A percentile compares a stretch with the other conserved stretches of the same genome.
phyloP scores from a whole-genome alignment of 2,113 vertebrate species.

The Merops nubicus region DNA sequence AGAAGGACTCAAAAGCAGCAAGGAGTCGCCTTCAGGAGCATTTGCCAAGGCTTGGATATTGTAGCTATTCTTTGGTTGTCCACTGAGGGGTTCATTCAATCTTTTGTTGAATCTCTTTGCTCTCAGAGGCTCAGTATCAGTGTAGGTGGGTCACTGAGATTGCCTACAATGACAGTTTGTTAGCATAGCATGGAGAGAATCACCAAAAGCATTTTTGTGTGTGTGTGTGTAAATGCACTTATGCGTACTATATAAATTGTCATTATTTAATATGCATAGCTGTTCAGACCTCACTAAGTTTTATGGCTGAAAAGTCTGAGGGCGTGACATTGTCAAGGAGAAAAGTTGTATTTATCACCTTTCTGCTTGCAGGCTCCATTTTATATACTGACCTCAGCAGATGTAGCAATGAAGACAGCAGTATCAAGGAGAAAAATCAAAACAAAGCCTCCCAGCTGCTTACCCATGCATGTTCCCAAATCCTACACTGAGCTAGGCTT shows the following conservation, averaged over 20 bases:
- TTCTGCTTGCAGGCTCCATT: constrained; percentile 8
- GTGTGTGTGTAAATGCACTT: not conserved
- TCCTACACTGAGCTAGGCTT: not conserved
- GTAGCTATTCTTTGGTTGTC: not conserved
- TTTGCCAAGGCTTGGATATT: not conserved
- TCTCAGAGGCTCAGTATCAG: not conserved
- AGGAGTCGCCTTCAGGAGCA: not conserved
- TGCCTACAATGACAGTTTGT: fast-evolving
- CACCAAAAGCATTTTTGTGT: not conserved
- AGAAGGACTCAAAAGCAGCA: not conserved
- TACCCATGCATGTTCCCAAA: constrained; percentile 48
- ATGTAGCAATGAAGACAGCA: constrained; percentile 1
- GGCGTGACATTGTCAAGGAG: constrained; percentile 8
- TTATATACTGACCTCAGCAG: constrained; percentile 40
- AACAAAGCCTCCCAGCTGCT: constrained; percentile 47
- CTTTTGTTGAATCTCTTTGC: not conserved
- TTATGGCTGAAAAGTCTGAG: not conserved
- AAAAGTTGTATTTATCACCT: constrained; percentile 1
- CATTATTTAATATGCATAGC: not conserved
- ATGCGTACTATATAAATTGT: not conserved
- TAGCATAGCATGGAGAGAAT: not conserved
- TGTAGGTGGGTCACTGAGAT: not conserved
- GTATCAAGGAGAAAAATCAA: constrained; percentile 4
- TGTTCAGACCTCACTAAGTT: not conserved
- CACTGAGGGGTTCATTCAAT: not conserved